Base-by-base conservation (phyloP, 2,797 vertebrate species). In the Anas capensis region DNA sequence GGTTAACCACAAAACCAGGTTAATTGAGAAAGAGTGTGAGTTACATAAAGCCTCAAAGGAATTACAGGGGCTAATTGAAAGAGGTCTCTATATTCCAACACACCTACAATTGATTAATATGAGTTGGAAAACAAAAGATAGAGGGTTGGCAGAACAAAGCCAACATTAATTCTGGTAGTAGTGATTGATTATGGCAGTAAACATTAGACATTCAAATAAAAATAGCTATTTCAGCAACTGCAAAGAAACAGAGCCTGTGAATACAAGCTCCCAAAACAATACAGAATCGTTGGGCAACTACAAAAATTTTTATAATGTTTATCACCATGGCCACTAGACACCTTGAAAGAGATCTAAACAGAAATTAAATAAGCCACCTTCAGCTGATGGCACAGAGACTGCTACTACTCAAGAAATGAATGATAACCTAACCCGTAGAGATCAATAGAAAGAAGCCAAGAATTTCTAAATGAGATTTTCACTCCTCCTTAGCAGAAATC, bases 401-500 rank as follows among this genome's bases (percentile, higher is more conserved):
- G 84, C 90, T 92, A 29, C 80, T 92, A 49, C 86, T 93, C 72
- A 90, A 96, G 86, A 96, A 95, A 96, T 93, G 86, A 94, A 95
- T 95, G 95, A 95, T 94, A 94, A 94, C 88, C 87, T 94, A 91
- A 86, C 86, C 82, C 84, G 88, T 42, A 93, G 81, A 93, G 80
- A 96, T 96, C 84, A 97, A 86, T 89, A 92, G 90, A 92, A 86
- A 69, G 62, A 86, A 82, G 68, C 40, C 71, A 86, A 79, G 96
- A 94, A 96, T 95, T 86, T 92, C 78, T 91, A 97, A 97, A 95
- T 95, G 62, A 82, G 82, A 94, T 95, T 96, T 94, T 96, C 87
- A 88, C 90, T 93, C 79, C 91, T 96, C 68, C 72, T 69, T 95
- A 94, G 77, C 79, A 96, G 66, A 91, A 95, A 94, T n/a, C 95